A percentile compares a stretch with the other conserved stretches of the same genome.
These are phyloP conservation scores for Pseudopodoces humilis DNA, from an alignment of 2,113 vertebrate genomes.

Conservation along the genomic window DNA sequence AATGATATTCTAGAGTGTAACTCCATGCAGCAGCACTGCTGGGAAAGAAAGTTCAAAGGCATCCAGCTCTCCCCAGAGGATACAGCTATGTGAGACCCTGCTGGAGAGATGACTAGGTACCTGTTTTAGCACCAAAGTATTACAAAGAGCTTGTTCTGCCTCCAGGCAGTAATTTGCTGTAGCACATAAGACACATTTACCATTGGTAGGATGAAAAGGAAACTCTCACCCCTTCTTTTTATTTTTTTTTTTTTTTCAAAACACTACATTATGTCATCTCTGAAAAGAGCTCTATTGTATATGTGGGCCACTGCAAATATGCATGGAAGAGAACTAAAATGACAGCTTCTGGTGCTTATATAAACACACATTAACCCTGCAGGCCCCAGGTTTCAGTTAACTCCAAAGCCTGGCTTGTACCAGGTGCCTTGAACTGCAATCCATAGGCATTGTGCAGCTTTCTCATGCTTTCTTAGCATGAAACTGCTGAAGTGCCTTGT, in stretches of 20 bases:
- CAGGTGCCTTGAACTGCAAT: background rate
- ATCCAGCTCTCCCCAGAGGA: conserved; percentile 26
- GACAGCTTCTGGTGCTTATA: background rate
- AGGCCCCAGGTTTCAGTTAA: background rate
- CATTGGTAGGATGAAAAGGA: conserved; percentile 52
- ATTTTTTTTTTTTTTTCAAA: background rate
- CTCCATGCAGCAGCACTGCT: background rate
- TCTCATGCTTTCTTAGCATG: background rate
- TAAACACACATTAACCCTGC: conserved; percentile 36
- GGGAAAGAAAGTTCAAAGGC: conserved; percentile 55
- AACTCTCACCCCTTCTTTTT: background rate
- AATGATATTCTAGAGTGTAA: background rate
- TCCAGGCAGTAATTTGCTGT: conserved; percentile 55
- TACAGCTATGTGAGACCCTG: conserved; percentile 31
- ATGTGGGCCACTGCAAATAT: background rate
- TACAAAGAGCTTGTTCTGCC: conserved; percentile 63
- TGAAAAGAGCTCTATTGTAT: conserved; percentile 38
- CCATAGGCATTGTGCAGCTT: background rate
- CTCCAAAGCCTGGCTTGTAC: background rate
- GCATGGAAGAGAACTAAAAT: background rate
- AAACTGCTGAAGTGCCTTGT: background rate
- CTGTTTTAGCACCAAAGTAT: conserved; percentile 50
- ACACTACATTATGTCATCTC: conserved; percentile 27
- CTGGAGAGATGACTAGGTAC: conserved; percentile 50
- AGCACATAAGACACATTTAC: conserved; percentile 22